Evolutionary conservation across 2,888 invertebrate species (phyloP).

Genomic region (Corbicula japonica): DNA sequence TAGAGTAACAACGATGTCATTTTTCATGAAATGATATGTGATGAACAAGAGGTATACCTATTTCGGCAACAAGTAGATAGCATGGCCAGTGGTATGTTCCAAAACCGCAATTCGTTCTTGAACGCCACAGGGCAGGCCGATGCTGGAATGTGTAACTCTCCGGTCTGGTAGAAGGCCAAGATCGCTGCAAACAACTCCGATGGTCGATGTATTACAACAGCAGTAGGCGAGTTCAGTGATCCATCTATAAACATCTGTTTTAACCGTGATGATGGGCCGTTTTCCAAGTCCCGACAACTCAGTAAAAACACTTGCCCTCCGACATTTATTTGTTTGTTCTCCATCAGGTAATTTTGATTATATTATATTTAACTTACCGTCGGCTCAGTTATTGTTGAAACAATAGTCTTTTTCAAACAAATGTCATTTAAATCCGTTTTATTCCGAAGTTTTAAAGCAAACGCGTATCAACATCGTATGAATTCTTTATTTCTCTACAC

Average conservation of each 20-base stretch:
- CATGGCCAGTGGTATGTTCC: conserved; percentile 50
- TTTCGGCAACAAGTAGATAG: conserved; percentile 46
- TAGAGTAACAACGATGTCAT: too few relatives aligned
- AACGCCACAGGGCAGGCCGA: conserved; percentile 63
- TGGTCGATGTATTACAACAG: background rate
- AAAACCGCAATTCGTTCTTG: conserved; percentile 59
- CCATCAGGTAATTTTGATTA: too few relatives aligned
- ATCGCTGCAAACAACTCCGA: conserved; percentile 45
- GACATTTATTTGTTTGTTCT: background rate
- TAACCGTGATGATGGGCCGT: background rate
- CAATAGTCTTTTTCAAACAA: too few relatives aligned
- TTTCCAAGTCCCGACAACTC: background rate
- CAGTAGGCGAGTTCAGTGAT: background rate
- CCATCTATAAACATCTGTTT: background rate
- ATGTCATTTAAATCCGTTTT: too few relatives aligned
- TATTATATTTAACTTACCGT: too few relatives aligned
- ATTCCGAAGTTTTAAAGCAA: too few relatives aligned
- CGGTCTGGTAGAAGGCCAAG: conserved; percentile 55
- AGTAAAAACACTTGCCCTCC: background rate
- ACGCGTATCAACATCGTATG: too few relatives aligned
- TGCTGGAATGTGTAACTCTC: conserved; percentile 62
- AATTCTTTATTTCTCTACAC: too few relatives aligned
- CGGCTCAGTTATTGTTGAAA: too few relatives aligned
- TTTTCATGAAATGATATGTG: too few relatives aligned
- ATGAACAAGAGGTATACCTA: conserved; percentile 22